Base-by-base conservation (phyloP, 1,140 invertebrate genomes). In the Drosophila bocki region DNA sequence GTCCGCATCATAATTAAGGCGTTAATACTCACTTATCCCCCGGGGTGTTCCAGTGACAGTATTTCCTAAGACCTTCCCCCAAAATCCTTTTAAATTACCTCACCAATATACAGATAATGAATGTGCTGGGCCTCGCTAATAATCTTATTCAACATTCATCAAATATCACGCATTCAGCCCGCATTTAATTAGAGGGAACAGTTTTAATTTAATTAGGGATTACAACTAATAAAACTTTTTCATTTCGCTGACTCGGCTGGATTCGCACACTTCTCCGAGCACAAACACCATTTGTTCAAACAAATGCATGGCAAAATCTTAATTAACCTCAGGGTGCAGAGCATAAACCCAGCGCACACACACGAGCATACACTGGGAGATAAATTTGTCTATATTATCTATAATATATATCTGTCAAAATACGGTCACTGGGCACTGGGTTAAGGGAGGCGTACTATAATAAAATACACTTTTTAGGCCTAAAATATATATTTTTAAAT, bases 261-360 rank as follows among this genome's bases (percentile, higher is more conserved):
- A 69, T 64, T 54, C 41, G 62, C 56, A 74, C 39, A 53, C 39
- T 53, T 51, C 56, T 50, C 63, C 53, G 53, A 64, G 48, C 44
- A 65, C 70, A 82, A 75, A 75, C 68, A 81, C 65, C 65, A 78
- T 78, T 78, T 75, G 84, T 56, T 82, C 75, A 82, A 88, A 83
- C 83, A 83, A 87, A 87, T 87, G 84, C 74, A 84, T 75, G 85
- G 85, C 84, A 75, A 88, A 87, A 88, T 87, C 77, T 88, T 87
- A 87, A 87, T 87, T 87, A 87, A 87, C 84, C 84, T 84, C 69
- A 54, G 84, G 84, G 80, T 78, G 72, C 78, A 70, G 84, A 84
- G 80, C 77, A 88, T 84, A 84, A 83, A 71, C 80, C 80, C 80
- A 75, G 65, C 77, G 70, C 45, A 50, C 62, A 63, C 65, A 48